These are phyloP conservation scores for Dendrocincla fuliginosa DNA, from an alignment of 2,797 vertebrate genomes.

Conservation along the genomic window DNA sequence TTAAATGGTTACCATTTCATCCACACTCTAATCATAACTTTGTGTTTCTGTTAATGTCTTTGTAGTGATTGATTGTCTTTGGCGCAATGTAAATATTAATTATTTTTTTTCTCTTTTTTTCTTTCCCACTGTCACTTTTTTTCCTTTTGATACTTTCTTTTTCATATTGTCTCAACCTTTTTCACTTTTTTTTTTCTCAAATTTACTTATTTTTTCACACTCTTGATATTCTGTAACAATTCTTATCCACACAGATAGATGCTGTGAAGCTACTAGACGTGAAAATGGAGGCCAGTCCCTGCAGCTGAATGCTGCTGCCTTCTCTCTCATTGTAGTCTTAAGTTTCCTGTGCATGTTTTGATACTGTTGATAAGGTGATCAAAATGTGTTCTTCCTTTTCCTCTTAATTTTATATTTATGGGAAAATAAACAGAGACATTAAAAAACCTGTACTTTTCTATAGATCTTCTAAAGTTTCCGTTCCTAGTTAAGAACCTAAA, in stretches of 20 bases:
- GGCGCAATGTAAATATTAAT: constrained; percentile 44
- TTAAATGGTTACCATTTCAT: neutral
- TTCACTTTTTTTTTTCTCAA: neutral
- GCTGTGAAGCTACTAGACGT: constrained; percentile 75
- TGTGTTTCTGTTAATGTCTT: constrained; percentile 2
- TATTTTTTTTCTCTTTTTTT: constrained; percentile 60
- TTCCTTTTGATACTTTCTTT: constrained; percentile 25
- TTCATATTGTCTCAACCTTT: neutral
- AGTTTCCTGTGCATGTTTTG: constrained; percentile 68
- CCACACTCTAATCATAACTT: neutral
- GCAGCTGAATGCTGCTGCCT: constrained; percentile 75
- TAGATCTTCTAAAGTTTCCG: neutral
- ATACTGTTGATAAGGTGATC: constrained; percentile 30
- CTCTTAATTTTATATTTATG: neutral
- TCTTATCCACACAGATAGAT: constrained; percentile 73
- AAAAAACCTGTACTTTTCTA: neutral
- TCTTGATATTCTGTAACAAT: constrained; percentile 60
- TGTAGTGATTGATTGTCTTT: constrained; percentile 28
- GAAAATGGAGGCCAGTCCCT: constrained; percentile 74
- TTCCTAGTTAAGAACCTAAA: neutral
- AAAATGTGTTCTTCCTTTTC: neutral
- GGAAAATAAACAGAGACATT: neutral
- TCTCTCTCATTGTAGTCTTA: constrained; percentile 62
- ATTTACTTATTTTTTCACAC: constrained; percentile 24
- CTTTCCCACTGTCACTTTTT: constrained; percentile 60